Evolutionary conservation across 2,888 invertebrate genomes (phyloP).

Genomic region (Apodemia hepburni): DNA sequence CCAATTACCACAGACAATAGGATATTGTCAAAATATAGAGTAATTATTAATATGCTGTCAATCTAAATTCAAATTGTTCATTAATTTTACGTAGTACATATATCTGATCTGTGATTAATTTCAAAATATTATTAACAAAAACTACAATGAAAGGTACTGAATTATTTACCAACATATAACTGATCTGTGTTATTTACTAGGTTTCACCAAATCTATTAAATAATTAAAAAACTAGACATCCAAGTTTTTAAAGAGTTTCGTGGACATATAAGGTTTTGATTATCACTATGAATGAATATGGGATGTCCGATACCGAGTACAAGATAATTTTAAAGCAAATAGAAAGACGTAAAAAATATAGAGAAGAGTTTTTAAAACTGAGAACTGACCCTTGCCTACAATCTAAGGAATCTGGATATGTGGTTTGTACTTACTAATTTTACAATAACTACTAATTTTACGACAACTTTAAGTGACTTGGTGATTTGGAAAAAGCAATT

Average conservation of each 20-base stretch:
- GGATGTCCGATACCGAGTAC: conserved; percentile 68
- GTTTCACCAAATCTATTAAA: too few species aligned
- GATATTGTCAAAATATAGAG: not conserved
- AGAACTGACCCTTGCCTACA: conserved; percentile 85
- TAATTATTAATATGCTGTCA: not conserved
- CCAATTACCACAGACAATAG: not conserved
- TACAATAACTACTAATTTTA: too few species aligned
- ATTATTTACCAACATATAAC: too few species aligned
- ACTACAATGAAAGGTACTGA: too few species aligned
- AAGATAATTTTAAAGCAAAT: conserved; percentile 80
- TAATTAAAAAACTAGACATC: too few species aligned
- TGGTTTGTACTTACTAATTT: conserved; percentile 76
- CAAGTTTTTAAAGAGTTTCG: not conserved
- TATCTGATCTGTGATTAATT: too few species aligned
- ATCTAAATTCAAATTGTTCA: not conserved
- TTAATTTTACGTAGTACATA: too few species aligned
- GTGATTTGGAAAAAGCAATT: too few species aligned
- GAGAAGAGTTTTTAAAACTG: conserved; percentile 85
- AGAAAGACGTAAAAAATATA: conserved; percentile 75
- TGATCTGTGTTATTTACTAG: too few species aligned
- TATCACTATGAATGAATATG: conserved; percentile 50
- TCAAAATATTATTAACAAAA: too few species aligned
- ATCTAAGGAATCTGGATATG: conserved; percentile 81
- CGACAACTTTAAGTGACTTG: too few species aligned
- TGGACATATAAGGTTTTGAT: not conserved